Base-by-base conservation (phyloP, 2,888 invertebrate genomes). In the Pardosa pseudoannulata region DNA sequence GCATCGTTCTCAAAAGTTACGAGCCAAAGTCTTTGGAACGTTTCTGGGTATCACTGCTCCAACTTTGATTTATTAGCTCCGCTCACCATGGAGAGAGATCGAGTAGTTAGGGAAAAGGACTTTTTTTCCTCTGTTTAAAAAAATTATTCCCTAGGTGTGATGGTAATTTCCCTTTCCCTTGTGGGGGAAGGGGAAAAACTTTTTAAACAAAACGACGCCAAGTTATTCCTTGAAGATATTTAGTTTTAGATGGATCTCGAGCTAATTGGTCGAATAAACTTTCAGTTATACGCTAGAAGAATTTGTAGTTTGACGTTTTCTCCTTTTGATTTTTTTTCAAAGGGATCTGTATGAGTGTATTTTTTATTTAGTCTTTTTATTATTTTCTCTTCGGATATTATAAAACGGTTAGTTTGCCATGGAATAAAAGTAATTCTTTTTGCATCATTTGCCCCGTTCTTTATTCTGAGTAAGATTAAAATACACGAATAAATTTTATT, bases 1-100 rank as follows among this genome's bases (percentile, higher is more conserved):
- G n/a, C n/a, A n/a, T n/a, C n/a, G n/a, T n/a, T n/a, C n/a, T n/a
- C n/a, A n/a, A n/a, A n/a, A n/a, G n/a, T n/a, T n/a, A n/a, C n/a
- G n/a, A n/a, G n/a, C n/a, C n/a, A n/a, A n/a, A n/a, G 7, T 28
- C n/a, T 29, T 7, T 65, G 65, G 41, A 23, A 13, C 70, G 19
- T 32, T 70, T 70, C 28, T 70, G 41, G 7, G 16, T 70, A 27
- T 19, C 27, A 3, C 13, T 9, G 6, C 6, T 41, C 36, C 16
- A 27, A 36, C 70, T 70, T 70, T 70, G 70, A 70, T 70, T 70
- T 70, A 70, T 70, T 70, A 70, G 41, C 28, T n/a, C 27, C 39
- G 70, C 70, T 41, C 31, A 28, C 36, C 9, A 1, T n/a, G 16
- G n/a, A 36, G 5, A 36, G 36, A 36, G 56, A 23, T 11, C 23